phyloP scores from a whole-genome alignment of 2,797 vertebrate genomes.

The Dryobates pubescens region DNA sequence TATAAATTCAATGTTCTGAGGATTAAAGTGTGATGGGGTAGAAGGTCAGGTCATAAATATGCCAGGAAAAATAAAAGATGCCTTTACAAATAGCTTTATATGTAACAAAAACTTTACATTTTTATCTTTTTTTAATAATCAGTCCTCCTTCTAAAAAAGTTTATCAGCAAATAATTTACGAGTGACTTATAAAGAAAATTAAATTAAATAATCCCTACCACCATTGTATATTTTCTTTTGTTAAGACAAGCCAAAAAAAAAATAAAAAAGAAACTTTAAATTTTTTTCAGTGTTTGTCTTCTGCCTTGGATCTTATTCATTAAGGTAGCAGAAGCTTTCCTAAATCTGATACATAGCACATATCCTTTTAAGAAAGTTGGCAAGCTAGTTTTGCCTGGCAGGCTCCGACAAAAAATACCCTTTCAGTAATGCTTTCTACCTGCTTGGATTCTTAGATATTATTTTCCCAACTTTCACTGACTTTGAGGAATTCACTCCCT shows the following conservation, averaged over 20 bases:
- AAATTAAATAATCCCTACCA: neutral
- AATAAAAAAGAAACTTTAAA: neutral
- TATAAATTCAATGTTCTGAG: neutral
- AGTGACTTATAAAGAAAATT: neutral
- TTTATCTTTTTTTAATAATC: neutral
- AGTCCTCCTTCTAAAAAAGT: neutral
- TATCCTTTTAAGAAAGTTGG: neutral
- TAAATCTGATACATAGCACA: neutral
- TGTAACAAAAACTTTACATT: neutral
- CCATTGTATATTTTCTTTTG: neutral
- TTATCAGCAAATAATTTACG: neutral
- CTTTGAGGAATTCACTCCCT: slow-evolving; percentile 59
- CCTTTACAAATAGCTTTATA: neutral
- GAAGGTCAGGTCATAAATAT: neutral
- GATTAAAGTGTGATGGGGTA: neutral
- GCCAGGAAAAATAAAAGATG: neutral
- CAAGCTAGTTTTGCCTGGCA: slow-evolving; percentile 2
- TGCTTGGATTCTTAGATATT: slow-evolving; percentile 21
- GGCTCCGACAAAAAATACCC: neutral
- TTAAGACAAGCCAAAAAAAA: neutral
- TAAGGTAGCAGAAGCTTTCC: neutral
- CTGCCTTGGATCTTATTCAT: neutral
- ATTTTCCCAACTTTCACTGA: slow-evolving; percentile 34
- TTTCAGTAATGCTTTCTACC: slow-evolving; percentile 20
- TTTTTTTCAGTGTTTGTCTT: neutral